These are phyloP conservation scores for Poeciliopsis gracilis DNA, from an alignment of 2,797 vertebrate genomes.

Conservation along the genomic window DNA sequence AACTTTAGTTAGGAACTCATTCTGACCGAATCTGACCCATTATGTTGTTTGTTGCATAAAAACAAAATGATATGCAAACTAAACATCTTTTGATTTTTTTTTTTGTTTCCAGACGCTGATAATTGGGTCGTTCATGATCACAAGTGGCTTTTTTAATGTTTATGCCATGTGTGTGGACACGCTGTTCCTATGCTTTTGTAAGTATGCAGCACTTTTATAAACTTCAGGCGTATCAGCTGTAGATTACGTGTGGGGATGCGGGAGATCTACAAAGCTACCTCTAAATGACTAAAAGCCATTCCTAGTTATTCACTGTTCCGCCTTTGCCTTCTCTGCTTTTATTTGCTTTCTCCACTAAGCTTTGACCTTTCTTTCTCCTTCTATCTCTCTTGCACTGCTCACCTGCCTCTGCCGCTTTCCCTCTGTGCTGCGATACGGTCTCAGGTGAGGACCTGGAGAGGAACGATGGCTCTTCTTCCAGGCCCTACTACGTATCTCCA, in stretches of 20 bases:
- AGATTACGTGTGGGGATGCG: conserved; percentile 7
- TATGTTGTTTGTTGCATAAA: neutral
- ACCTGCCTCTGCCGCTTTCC: conserved; percentile 22
- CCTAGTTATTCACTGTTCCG: conserved; percentile 21
- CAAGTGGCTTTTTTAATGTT: conserved; percentile 96
- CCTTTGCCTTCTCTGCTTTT: conserved; percentile 40
- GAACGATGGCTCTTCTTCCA: conserved; percentile 92
- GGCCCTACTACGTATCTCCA: conserved; percentile 95
- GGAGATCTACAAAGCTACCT: neutral
- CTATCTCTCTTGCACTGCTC: conserved; percentile 5
- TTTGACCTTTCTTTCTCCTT: conserved; percentile 53
- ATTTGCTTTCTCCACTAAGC: conserved; percentile 48
- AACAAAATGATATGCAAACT: conserved; percentile 12
- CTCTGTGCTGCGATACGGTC: conserved; percentile 32
- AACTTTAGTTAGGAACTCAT: neutral
- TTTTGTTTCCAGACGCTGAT: conserved; percentile 86
- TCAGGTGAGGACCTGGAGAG: conserved; percentile 98
- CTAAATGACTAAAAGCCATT: conserved; percentile 4
- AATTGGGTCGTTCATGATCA: conserved; percentile 92
- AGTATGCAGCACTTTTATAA: conserved; percentile 75
- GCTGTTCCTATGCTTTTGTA: conserved; percentile 97
- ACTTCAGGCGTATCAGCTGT: neutral
- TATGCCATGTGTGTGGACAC: conserved; percentile 98
- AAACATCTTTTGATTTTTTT: conserved; percentile 35
- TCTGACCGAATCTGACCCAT: neutral